These are phyloP conservation scores for Panthera leo DNA, from an alignment of 2,113 vertebrate species.

Conservation along the genomic window DNA sequence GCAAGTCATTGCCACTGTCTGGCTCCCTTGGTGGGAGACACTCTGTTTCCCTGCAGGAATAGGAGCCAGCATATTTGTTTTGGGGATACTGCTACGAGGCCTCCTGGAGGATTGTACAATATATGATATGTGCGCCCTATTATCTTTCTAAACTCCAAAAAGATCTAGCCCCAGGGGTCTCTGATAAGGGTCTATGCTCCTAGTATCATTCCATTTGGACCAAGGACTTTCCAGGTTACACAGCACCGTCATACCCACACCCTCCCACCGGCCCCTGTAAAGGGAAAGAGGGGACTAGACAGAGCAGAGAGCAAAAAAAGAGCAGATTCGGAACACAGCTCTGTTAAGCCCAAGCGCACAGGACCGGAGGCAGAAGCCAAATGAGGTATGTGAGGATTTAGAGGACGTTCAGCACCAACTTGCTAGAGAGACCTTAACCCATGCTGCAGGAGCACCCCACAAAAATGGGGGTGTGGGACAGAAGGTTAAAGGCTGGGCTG, in stretches of 20 bases:
- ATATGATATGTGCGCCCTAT: background rate
- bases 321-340: background rate
- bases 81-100: background rate
- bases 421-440: background rate
- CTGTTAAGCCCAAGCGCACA: rapidly evolving
- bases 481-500: background rate
- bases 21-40: background rate
- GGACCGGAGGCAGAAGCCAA: background rate
- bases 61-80: background rate
- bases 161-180: background rate
- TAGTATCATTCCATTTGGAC: background rate
- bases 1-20: background rate
- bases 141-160: background rate
- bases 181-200: background rate
- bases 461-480: background rate
- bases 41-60: background rate
- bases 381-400: background rate
- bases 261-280: background rate
- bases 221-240: background rate
- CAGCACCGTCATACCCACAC: background rate
- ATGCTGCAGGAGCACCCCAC: background rate
- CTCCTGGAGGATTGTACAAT: no score
- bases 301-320: background rate
- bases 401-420: background rate
- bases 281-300: background rate